phyloP scores from a whole-genome alignment of 2,888 invertebrate species.

The Cheilosia impressa region DNA sequence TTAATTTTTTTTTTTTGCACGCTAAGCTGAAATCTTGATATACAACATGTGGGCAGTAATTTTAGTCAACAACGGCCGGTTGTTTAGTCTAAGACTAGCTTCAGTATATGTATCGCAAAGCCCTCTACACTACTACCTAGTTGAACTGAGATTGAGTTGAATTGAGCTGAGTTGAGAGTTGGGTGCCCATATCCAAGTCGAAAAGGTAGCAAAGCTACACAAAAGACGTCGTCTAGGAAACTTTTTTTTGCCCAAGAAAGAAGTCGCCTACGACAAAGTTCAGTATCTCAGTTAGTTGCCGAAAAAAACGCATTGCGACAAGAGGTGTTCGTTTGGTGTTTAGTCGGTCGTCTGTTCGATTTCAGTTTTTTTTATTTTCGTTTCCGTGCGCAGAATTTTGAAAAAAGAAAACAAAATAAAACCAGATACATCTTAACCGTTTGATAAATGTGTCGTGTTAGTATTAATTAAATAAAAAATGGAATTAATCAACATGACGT shows the following conservation, averaged over 20 bases:
- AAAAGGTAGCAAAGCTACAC: conserved; percentile 36
- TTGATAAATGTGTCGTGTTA: conserved; percentile 45
- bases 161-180: neutral
- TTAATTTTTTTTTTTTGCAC: conserved; percentile 34
- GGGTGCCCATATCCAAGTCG: conserved; percentile 8
- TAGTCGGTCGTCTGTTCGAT: conserved; percentile 16
- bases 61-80: conserved; percentile 35
- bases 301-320: conserved; percentile 68
- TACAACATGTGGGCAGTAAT: conserved; percentile 21
- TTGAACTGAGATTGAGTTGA: conserved; percentile 18
- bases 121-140: conserved; percentile 28
- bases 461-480: conserved; percentile 52
- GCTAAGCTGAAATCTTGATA: conserved; percentile 41
- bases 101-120: conserved; percentile 38
- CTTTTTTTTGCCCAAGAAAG: conserved; percentile 46
- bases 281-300: conserved; percentile 64
- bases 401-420: conserved; percentile 12
- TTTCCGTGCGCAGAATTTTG: conserved; percentile 57
- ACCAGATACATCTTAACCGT: neutral
- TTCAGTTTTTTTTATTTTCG: conserved; percentile 18
- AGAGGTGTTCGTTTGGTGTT: conserved; percentile 61
- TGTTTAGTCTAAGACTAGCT: conserved; percentile 20
- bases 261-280: conserved; percentile 58
- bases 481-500: conserved; percentile 49
- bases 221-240: conserved; percentile 21